Evolutionary conservation across 2,888 invertebrate genomes (phyloP).

Genomic region (Carterocephalus palaemon): DNA sequence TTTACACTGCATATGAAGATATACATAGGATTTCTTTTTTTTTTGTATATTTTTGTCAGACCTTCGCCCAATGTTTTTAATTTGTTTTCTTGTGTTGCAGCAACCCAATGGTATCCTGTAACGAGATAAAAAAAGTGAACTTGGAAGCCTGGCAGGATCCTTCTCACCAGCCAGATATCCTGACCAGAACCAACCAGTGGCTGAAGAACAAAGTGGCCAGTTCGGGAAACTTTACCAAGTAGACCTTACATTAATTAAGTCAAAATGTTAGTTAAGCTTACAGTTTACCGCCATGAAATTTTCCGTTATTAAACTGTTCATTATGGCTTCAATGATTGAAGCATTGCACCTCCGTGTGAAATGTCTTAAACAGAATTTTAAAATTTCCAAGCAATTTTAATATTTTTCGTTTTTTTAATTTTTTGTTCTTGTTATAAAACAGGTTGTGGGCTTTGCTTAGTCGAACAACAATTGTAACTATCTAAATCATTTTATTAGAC

Average conservation of each 20-base stretch:
- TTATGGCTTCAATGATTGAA: constrained; percentile 19
- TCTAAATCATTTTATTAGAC: too few relatives aligned
- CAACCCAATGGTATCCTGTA: constrained; percentile 74
- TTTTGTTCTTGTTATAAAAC: too few relatives aligned
- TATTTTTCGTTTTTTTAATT: too few relatives aligned
- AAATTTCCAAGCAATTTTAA: too few relatives aligned
- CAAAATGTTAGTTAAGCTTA: constrained; percentile 28
- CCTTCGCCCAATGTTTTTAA: neutral
- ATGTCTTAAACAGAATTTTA: too few relatives aligned
- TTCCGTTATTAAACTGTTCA: constrained; percentile 20
- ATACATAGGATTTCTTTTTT: constrained; percentile 30
- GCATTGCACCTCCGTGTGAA: too few relatives aligned
- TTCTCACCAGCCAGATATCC: constrained; percentile 57
- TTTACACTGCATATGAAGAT: too few relatives aligned
- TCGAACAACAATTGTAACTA: too few relatives aligned
- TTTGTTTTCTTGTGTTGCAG: constrained; percentile 54
- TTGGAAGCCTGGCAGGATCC: constrained; percentile 68
- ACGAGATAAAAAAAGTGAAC: constrained; percentile 68
- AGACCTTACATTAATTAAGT: constrained; percentile 34
- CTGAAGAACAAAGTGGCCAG: constrained; percentile 62
- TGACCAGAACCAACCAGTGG: constrained; percentile 70
- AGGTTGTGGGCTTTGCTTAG: too few relatives aligned
- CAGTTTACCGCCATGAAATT: constrained; percentile 27
- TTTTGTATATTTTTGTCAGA: neutral
- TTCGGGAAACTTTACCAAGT: constrained; percentile 52